Evolutionary conservation across 2,888 invertebrate genomes (phyloP).

Genomic region (Neoaliturus tenellus): DNA sequence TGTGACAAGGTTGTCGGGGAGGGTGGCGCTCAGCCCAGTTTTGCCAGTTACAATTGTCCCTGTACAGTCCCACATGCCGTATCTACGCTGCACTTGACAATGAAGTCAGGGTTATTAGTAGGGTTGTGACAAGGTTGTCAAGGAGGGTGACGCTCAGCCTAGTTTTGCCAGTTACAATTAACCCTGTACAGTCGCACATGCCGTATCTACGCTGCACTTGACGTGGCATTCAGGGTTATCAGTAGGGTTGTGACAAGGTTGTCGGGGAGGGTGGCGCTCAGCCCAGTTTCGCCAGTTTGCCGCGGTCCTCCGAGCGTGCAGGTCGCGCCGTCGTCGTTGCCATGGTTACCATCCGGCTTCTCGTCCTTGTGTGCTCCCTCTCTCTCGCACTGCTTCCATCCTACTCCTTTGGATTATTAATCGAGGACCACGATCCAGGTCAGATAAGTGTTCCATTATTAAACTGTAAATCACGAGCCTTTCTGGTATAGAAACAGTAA

Average conservation of each 20-base stretch:
- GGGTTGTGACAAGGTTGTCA: no score
- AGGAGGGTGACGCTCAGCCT: no score
- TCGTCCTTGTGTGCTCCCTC: constrained; percentile 1
- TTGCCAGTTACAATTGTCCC: not conserved
- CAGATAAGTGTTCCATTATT: not conserved
- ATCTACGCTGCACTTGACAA: no score
- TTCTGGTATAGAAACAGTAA: no score
- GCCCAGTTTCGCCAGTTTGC: constrained; percentile 23
- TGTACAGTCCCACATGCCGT: not conserved
- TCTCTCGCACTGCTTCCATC: not conserved
- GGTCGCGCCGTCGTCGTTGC: constrained; percentile 26
- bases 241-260: not conserved
- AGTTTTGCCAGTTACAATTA: not conserved
- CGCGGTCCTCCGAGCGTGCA: not conserved
- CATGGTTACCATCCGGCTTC: not conserved
- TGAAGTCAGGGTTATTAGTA: no score
- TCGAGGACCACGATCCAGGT: constrained; percentile 27
- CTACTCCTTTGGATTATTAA: not conserved
- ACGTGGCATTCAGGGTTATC: not conserved
- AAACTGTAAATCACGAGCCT: not conserved
- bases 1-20: no score
- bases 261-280: not conserved
- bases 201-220: not conserved
- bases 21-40: no score
- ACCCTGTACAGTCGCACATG: not conserved